A percentile compares a stretch with the other conserved stretches of the same genome.
Evolutionary conservation across 2,113 vertebrate species (phyloP).

Genomic region (Ictidomys tridecemlineatus): DNA sequence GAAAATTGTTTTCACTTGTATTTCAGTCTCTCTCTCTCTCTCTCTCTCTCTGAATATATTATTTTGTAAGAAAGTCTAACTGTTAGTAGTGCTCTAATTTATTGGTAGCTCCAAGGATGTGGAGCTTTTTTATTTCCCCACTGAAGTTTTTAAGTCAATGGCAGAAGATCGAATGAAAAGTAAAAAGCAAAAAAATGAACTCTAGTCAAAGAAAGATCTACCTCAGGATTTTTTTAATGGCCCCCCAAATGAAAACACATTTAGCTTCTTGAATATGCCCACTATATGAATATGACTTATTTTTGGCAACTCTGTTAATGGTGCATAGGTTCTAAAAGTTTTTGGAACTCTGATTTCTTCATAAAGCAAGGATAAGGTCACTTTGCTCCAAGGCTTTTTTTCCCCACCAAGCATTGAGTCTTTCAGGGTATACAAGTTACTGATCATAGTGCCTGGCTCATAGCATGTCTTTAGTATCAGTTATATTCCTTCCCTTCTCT

Average conservation of each 20-base stretch:
- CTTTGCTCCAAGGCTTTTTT: not conserved
- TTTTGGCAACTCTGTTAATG: not conserved
- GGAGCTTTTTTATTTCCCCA: not conserved
- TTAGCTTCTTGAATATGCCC: constrained; percentile 21
- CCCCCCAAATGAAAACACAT: not conserved
- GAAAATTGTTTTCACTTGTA: constrained; percentile 32
- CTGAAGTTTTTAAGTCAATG: not conserved
- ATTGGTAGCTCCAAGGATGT: not conserved
- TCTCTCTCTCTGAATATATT: constrained; percentile 2
- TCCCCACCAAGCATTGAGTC: not conserved
- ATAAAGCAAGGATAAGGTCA: not conserved
- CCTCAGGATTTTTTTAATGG: not conserved
- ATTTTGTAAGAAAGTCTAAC: constrained; percentile 49
- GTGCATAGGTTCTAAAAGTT: not conserved
- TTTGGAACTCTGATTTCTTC: not conserved
- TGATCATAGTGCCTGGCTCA: not conserved
- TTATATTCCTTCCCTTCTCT: not conserved
- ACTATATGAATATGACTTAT: not conserved
- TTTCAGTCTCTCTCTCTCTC: constrained; percentile 12
- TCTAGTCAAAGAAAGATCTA: constrained; percentile 26
- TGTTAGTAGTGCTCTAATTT: not conserved
- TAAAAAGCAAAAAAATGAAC: not conserved
- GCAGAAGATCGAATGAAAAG: constrained; percentile 2
- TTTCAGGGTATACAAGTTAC: not conserved
- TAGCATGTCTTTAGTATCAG: not conserved